A percentile compares a stretch with the other conserved stretches of the same genome.
phyloP scores from a whole-genome alignment of 2,797 vertebrate species.

The Babyrousa celebensis region DNA sequence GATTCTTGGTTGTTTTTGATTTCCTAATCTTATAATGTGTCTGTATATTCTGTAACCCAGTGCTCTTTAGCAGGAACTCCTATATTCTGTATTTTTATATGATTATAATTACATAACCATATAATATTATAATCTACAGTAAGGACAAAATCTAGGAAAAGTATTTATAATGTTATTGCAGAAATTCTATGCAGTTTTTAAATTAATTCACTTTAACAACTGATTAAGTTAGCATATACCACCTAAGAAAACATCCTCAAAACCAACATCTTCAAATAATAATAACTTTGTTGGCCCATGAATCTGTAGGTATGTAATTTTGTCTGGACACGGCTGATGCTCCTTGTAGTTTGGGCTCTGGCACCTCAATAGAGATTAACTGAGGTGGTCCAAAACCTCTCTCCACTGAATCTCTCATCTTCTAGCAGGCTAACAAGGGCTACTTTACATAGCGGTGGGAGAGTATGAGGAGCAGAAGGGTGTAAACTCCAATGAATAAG shows the following conservation, averaged over 20 bases:
- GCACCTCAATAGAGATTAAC: background rate
- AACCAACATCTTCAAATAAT: background rate
- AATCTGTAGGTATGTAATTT: background rate
- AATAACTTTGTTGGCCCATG: background rate
- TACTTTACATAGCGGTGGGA: background rate
- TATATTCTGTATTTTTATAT: background rate
- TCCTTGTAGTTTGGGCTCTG: background rate
- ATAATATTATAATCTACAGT: background rate
- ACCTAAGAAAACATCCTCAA: background rate
- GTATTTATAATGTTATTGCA: background rate
- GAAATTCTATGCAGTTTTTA: background rate
- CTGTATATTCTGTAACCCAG: background rate
- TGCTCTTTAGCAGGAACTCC: no score
- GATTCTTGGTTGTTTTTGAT: background rate
- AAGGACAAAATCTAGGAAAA: background rate
- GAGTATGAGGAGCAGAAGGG: background rate
- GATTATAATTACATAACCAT: background rate
- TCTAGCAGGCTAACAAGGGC: background rate
- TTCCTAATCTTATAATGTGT: background rate
- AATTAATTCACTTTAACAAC: background rate
- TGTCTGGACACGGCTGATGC: background rate
- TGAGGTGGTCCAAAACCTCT: background rate
- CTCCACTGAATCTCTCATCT: background rate
- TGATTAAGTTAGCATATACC: background rate
- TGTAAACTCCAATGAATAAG: background rate